Evolutionary conservation across 2,888 invertebrate species (phyloP).

Genomic region (Nemurella pictetii): DNA sequence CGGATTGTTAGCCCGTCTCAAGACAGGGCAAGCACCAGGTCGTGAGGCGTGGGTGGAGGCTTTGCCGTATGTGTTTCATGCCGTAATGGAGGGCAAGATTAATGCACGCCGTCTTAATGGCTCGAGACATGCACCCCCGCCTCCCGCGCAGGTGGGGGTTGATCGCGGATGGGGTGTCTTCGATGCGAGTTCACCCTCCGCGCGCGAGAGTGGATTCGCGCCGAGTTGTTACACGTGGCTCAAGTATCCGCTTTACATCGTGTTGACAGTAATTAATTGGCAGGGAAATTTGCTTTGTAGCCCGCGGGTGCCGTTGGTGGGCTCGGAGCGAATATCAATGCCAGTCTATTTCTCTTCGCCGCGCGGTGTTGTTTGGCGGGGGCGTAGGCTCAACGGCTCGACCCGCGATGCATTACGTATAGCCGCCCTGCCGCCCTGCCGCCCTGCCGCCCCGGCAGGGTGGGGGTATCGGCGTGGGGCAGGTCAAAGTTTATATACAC

Average conservation of each 20-base stretch:
- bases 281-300: conserved; percentile 30
- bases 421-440: too few species aligned
- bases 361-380: background rate
- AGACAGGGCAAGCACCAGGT: background rate
- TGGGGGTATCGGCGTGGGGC: background rate
- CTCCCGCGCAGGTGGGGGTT: background rate
- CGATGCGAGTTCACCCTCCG: conserved; percentile 8
- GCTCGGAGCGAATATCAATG: conserved; percentile 34
- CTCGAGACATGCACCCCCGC: conserved; percentile 37
- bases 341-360: conserved; percentile 26
- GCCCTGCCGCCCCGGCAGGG: background rate
- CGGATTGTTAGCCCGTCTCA: background rate
- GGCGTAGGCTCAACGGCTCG: background rate
- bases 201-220: conserved; percentile 1
- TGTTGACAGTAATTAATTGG: conserved; percentile 39
- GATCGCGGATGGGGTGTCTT: background rate
- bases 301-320: conserved; percentile 22
- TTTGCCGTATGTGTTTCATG: background rate
- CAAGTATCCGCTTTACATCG: conserved; percentile 20
- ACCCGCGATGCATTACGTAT: background rate
- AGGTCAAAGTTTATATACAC: background rate
- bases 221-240: background rate
- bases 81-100: conserved; percentile 31
- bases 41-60: background rate
- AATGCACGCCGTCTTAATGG: conserved; percentile 37